Evolutionary conservation across 2,113 vertebrate species (phyloP).

Genomic region (Mugil cephalus): DNA sequence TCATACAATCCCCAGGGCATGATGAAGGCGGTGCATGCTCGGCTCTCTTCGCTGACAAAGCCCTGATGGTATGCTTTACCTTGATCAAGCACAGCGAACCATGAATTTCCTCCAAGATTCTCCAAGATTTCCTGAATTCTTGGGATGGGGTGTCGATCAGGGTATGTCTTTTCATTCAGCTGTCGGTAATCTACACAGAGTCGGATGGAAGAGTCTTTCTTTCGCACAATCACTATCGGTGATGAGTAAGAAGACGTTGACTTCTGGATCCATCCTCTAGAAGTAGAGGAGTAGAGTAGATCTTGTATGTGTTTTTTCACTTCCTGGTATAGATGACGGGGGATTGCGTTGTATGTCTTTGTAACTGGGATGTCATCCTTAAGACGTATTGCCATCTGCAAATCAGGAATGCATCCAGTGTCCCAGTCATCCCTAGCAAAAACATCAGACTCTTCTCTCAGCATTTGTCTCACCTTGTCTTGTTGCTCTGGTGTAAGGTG

Average conservation of each 20-base stretch:
- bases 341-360: not conserved
- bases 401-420: no score
- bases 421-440: no score
- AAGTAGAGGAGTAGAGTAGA: no score
- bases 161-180: conserved; percentile 1
- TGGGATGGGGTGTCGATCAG: conserved; percentile 8
- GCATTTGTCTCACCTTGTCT: no score
- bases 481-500: not conserved
- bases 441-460: no score
- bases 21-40: conserved; percentile 1
- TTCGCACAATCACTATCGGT: not conserved
- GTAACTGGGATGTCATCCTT: not conserved
- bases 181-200: not conserved
- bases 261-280: no score
- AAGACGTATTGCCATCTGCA: not conserved
- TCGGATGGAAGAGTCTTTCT: not conserved
- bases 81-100: conserved; percentile 18
- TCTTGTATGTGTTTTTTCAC: no score
- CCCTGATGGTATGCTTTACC: conserved; percentile 27
- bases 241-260: no score
- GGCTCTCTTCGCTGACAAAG: not conserved
- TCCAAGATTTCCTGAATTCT: conserved; percentile 18
- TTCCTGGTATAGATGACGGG: no score
- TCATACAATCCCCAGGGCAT: conserved; percentile 14
- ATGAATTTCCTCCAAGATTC: conserved; percentile 2